Evolutionary conservation across 2,797 vertebrate genomes (phyloP), one percentile per base, ranked within the genome.

Genomic region (Forpus xanthops): DNA sequence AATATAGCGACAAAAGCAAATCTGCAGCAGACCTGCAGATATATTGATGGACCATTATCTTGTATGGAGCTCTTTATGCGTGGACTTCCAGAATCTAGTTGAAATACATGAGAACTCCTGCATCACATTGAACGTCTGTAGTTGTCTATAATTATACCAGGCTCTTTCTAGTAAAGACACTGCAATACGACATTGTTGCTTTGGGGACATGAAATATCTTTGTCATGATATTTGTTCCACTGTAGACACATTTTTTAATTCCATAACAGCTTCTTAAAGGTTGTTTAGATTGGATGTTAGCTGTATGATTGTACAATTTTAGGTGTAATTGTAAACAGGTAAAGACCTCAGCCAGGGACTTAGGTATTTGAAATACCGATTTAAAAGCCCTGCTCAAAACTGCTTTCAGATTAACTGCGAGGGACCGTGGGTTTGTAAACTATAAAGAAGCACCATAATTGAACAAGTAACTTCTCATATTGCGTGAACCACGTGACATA

Each of bases 1-100:
- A 96, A 95, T 93, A 82, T 77, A 77, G 72, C 87, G 83, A 72
- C 77, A 93, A 94, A 95, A 87, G 72, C 52, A 75, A 80, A 75
- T 65, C 44, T 89, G 55, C 85, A 85, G 64, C 74, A 93, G 90
- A 84, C 39, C 55, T 68, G 56, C 41, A 80, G 84, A 33, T 87
- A 25, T 74, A 77, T 60, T 80, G 83, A 82, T 37, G 53, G 44
- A 14, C 6, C 0, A 12, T 67, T 81, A 19, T 47, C 72, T 81
- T 87, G 37, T 67, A 82, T 71, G 66, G 70, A 89, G 23, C 28
- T 76, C 27, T 85, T 78, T 52, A 35, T 71, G n/a, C 52, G 56
- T 45, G 78, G 62, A 15, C 23, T 78, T n/a, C 20, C 72, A 85
- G 65, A 83, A 88, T 76, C 28, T 67, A 35, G 42, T 88, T 78